These are phyloP conservation scores for Oreochromis mossambicus DNA, from an alignment of 2,797 vertebrate genomes.

Conservation along the genomic window DNA sequence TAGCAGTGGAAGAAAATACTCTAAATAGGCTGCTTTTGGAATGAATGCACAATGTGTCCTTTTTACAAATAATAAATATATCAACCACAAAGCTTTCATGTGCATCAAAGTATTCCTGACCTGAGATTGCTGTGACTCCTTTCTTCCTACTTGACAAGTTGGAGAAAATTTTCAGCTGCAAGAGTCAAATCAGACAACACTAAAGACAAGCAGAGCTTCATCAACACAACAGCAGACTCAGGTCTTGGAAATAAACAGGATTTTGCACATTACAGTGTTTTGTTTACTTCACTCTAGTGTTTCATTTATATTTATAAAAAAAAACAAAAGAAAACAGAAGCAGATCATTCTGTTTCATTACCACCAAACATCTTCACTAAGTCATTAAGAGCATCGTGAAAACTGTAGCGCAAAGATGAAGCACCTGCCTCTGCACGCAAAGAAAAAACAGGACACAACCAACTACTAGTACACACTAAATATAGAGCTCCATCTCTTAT, in stretches of 20 bases:
- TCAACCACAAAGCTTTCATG: background rate
- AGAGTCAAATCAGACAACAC: background rate
- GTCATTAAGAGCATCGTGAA: background rate
- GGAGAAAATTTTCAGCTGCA: background rate
- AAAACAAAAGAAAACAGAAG: background rate
- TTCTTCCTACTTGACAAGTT: background rate
- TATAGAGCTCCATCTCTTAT: slow-evolving; percentile 32
- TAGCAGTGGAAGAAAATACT: background rate
- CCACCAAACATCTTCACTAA: background rate
- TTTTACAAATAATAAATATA: background rate
- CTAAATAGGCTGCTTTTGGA: background rate
- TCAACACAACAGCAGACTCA: background rate
- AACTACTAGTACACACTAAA: slow-evolving; percentile 19
- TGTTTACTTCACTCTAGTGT: background rate
- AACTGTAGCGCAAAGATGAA: background rate
- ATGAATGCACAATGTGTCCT: background rate
- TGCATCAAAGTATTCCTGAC: background rate
- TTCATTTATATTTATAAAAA: background rate
- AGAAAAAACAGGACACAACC: background rate
- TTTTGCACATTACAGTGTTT: background rate
- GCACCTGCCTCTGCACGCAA: background rate
- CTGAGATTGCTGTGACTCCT: background rate
- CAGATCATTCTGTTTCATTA: rapidly evolving
- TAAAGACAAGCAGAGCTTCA: background rate
- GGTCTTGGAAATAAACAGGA: background rate